Conservation (phyloP, 2,797 vertebrate species). For the Spheniscus humboldti region DNA sequence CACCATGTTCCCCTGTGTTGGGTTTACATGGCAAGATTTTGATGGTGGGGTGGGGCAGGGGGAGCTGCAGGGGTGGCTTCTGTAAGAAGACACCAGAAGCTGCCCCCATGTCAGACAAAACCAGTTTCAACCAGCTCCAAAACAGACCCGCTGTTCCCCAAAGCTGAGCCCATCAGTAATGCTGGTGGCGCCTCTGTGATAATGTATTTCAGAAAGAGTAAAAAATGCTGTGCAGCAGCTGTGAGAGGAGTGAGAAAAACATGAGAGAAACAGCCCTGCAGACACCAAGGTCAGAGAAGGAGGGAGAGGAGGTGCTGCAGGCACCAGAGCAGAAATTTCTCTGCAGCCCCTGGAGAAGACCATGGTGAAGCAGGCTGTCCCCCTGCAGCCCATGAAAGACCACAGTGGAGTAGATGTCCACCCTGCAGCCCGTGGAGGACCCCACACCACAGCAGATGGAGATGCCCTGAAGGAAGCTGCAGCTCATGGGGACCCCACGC, state of each 20-base stretch:
- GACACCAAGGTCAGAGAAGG: background rate
- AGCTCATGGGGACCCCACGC: background rate
- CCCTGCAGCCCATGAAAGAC: background rate
- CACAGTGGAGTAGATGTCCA: background rate
- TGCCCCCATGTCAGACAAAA: fast-evolving
- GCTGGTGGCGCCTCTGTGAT: background rate
- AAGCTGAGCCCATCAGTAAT: background rate
- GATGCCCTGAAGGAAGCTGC: background rate
- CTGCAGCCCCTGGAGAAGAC: background rate
- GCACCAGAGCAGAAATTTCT: background rate
- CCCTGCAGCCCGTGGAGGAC: background rate
- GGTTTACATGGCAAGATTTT: background rate
- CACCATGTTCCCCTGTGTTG: background rate
- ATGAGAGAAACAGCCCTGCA: background rate
- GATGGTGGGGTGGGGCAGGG: fast-evolving
- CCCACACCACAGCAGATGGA: background rate
- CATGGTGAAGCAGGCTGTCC: background rate
- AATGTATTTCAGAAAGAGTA: background rate
- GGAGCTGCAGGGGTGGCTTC: background rate
- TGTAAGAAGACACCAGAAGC: background rate
- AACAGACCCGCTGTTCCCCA: background rate
- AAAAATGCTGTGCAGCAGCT: background rate
- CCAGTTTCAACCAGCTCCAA: background rate
- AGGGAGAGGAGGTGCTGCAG: background rate
- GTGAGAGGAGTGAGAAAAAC: background rate